Conservation (phyloP, 2,113 vertebrate species). For the Crypturellus undulatus region DNA sequence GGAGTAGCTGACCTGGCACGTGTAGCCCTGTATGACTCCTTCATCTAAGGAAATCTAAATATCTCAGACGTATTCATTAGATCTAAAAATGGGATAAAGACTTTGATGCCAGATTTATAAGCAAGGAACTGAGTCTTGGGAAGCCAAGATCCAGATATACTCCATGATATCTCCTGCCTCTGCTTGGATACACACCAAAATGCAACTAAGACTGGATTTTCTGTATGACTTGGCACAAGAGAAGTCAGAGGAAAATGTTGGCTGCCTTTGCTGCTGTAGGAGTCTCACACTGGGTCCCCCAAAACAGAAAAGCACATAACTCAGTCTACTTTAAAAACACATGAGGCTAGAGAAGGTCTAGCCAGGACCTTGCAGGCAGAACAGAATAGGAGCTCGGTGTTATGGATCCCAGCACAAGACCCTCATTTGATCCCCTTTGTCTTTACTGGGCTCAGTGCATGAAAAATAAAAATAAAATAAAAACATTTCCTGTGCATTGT, state of each 20-base stretch:
- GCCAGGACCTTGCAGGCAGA: neutral
- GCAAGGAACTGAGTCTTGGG: neutral
- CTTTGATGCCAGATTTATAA: neutral
- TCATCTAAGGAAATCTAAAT: neutral
- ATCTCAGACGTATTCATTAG: neutral
- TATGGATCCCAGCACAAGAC: neutral
- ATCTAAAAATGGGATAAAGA: neutral
- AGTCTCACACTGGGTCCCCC: neutral
- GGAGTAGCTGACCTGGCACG: neutral
- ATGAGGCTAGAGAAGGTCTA: neutral
- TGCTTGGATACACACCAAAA: neutral
- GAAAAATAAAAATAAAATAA: neutral
- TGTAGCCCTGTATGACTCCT: neutral
- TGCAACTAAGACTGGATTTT: neutral
- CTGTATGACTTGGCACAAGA: neutral
- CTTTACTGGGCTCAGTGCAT: neutral
- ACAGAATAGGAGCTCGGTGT: neutral
- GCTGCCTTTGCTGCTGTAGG: neutral
- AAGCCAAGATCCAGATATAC: neutral
- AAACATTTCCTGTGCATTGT: neutral
- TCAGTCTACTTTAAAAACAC: neutral
- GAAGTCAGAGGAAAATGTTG: neutral
- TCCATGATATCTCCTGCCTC: neutral
- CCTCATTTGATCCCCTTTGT: neutral
- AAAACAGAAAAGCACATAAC: neutral